These are phyloP conservation scores for Pelvicachromis taeniatus DNA, from an alignment of 2,113 vertebrate species.

Conservation along the genomic window DNA sequence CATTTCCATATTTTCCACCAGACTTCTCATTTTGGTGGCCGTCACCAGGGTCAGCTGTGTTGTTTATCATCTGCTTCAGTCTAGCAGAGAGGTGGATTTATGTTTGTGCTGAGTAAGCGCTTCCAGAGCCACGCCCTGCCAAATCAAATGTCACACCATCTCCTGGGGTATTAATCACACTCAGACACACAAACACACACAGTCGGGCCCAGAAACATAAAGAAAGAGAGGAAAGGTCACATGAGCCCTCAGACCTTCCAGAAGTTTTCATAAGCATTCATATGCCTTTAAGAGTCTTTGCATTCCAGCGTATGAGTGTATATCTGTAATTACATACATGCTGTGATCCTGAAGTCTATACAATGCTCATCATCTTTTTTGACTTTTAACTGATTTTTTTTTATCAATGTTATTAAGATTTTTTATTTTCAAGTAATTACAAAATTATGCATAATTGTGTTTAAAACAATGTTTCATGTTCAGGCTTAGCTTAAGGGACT, in stretches of 20 bases:
- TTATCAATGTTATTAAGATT: background rate
- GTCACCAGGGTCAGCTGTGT: constrained; percentile 14
- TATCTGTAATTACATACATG: background rate
- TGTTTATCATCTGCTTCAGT: constrained; percentile 37
- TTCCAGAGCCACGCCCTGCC: constrained; percentile 19
- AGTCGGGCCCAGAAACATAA: background rate
- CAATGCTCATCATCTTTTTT: background rate
- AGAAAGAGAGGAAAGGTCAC: constrained; percentile 17
- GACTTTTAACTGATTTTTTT: background rate
- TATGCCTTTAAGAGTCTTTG: background rate
- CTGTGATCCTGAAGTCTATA: background rate
- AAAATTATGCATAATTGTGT: background rate
- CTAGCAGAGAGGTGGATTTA: constrained; percentile 60
- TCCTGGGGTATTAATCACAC: constrained; percentile 67
- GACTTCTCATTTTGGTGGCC: background rate
- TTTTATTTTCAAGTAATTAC: background rate
- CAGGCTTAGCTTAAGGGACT: background rate
- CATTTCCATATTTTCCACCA: background rate
- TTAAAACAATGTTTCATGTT: background rate
- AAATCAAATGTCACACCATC: constrained; percentile 71
- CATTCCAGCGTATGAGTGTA: background rate
- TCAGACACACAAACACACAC: background rate
- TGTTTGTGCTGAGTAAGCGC: constrained; percentile 44
- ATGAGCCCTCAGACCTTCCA: background rate
- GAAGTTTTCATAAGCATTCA: background rate